phyloP scores from a whole-genome alignment of 2,113 vertebrate species.

The Ptilonorhynchus violaceus region DNA sequence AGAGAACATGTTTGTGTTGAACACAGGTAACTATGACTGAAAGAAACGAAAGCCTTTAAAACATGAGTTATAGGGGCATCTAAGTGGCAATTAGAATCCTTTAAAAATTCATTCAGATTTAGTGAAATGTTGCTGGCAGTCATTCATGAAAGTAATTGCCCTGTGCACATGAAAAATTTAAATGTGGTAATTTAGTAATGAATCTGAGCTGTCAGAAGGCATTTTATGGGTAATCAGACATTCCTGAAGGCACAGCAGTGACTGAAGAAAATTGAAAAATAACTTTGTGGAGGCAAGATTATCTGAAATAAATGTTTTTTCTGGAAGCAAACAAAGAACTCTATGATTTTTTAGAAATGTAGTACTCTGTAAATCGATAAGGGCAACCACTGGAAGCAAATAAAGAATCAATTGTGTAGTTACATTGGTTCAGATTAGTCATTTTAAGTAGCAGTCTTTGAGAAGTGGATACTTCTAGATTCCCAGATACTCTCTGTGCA shows the following conservation, averaged over 20 bases:
- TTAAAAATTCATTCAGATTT: slow-evolving; percentile 50
- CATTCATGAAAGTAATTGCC: slow-evolving; percentile 52
- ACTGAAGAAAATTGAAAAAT: slow-evolving; percentile 43
- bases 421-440: background rate
- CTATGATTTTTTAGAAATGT: background rate
- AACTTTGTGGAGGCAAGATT: background rate
- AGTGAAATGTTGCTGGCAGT: slow-evolving; percentile 52
- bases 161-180: slow-evolving; percentile 52
- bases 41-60: background rate
- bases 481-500: background rate
- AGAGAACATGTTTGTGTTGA: background rate
- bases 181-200: slow-evolving; percentile 49
- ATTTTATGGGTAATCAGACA: slow-evolving; percentile 19
- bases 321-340: background rate
- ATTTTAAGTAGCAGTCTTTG: background rate
- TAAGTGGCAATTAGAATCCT: slow-evolving; percentile 27
- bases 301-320: slow-evolving; percentile 12
- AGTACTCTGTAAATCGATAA: background rate
- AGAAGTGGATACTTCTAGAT: background rate
- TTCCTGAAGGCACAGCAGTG: background rate
- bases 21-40: background rate
- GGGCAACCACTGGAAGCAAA: background rate
- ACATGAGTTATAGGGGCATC: background rate
- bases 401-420: background rate
- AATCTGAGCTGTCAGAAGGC: slow-evolving; percentile 33